Evolutionary conservation across 2,113 vertebrate species (phyloP).

Genomic region (Plectropomus leopardus): DNA sequence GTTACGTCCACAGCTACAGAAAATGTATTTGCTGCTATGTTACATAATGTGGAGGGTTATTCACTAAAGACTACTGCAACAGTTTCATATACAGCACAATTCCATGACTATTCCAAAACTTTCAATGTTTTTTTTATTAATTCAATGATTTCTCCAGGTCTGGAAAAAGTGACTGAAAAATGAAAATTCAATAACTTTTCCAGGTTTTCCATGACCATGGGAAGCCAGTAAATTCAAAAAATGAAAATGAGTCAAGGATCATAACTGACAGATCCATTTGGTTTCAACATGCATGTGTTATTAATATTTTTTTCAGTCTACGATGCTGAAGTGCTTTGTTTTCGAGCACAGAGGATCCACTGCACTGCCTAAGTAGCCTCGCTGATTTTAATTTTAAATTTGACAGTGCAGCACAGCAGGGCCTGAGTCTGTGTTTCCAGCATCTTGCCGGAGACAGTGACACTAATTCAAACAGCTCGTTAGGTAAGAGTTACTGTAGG

Average conservation of each 20-base stretch:
- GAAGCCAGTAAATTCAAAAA: too few species aligned
- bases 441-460: background rate
- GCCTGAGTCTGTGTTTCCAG: slow-evolving; percentile 10
- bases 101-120: too few species aligned
- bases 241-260: background rate
- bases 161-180: too few species aligned
- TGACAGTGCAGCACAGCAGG: slow-evolving; percentile 23
- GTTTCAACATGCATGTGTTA: background rate
- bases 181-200: too few species aligned
- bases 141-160: too few species aligned
- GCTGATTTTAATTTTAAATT: slow-evolving; percentile 46
- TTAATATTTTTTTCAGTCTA: background rate
- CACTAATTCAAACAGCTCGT: slow-evolving; percentile 12
- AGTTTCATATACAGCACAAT: too few species aligned
- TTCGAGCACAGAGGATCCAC: slow-evolving; percentile 27
- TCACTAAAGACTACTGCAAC: too few species aligned
- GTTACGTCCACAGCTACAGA: too few species aligned
- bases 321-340: background rate
- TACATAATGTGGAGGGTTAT: too few species aligned
- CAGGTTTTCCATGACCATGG: too few species aligned
- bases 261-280: background rate
- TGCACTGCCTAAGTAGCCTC: background rate
- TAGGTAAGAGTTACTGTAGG: background rate
- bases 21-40: too few species aligned
- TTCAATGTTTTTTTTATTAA: too few species aligned